Evolutionary conservation across 2,113 vertebrate genomes (phyloP), one percentile per base, ranked within the genome.

Genomic region (Psephotus haematonotus): DNA sequence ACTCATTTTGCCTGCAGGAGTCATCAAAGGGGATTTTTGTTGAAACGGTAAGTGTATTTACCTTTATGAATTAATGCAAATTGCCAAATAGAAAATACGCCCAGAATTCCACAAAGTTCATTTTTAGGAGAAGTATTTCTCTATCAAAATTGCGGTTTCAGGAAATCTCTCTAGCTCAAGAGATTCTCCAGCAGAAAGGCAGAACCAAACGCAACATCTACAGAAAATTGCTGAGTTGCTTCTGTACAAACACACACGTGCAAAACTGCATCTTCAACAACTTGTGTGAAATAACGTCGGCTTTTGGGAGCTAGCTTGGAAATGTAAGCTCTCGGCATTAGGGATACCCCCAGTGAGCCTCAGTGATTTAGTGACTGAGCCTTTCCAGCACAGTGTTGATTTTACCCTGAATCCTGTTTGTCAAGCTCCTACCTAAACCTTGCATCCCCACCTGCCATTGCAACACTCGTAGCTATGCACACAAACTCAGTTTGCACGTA

Each of bases 81-180:
- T 90, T 91, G 94, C 46, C 18, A 80, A 84, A 90, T 13, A 75
- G 92, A 97, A 97, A 98, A 96, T 62, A 95, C 49, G 83, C 44
- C 93, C 94, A 71, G 95, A 95, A 97, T 97, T 93, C 64, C 46
- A 95, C 65, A 95, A 88, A 53, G 85, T 91, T 79, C 62, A 91
- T 92, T 94, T 96, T 92, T 89, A 97, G 86, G 81, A 92, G 93
- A 96, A 88, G 82, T 53, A 88, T 89, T 90, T 57, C 92, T 86
- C 80, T 93, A 95, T 81, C 23, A 43, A 95, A 95, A 84, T 29
- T 70, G 78, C 88, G 90, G 69, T 91, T 93, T 96, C 93, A 94
- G 86, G 86, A 88, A 96, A 90, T 59, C 94, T 86, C 62, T 65
- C 76, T 67, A 92, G 80, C 8, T 5, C 11, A 71, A 3, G 2